Conservation (phyloP, 2,797 vertebrate species). For the Chiroxiphia lanceolata region DNA sequence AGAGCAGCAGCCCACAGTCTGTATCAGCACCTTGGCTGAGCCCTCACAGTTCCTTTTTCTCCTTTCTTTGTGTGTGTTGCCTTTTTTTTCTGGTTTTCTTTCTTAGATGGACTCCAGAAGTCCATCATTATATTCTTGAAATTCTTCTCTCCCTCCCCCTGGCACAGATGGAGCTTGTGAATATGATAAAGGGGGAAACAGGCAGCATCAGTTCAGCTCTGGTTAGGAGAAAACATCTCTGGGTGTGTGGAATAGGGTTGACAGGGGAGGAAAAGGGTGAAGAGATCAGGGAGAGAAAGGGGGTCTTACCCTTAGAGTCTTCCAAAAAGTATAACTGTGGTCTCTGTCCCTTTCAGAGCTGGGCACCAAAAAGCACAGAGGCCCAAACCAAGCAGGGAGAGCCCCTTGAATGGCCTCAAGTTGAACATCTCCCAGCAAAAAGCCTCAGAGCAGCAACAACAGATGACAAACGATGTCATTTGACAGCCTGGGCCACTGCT, state of each 20-base stretch:
- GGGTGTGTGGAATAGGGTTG: background rate
- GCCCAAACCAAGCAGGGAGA: background rate
- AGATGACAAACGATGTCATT: fast-evolving
- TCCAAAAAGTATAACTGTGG: fast-evolving
- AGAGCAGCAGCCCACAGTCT: background rate
- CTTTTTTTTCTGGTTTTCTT: background rate
- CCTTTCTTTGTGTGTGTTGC: background rate
- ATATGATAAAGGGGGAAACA: background rate
- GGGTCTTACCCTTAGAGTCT: background rate
- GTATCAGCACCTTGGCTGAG: background rate
- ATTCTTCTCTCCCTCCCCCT: background rate
- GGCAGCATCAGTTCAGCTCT: background rate
- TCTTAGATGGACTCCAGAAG: background rate
- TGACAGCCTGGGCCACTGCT: background rate
- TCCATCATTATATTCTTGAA: background rate
- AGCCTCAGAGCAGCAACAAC: background rate
- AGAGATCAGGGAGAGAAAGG: background rate
- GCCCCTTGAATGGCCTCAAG: no score
- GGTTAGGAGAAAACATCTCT: background rate
- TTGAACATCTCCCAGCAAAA: background rate
- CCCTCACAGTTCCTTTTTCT: background rate
- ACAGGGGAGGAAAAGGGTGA: background rate
- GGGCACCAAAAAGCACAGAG: background rate
- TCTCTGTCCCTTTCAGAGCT: background rate
- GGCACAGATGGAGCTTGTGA: background rate